Evolutionary conservation across 2,113 vertebrate genomes (phyloP).

Genomic region (Lophochroa leadbeateri): DNA sequence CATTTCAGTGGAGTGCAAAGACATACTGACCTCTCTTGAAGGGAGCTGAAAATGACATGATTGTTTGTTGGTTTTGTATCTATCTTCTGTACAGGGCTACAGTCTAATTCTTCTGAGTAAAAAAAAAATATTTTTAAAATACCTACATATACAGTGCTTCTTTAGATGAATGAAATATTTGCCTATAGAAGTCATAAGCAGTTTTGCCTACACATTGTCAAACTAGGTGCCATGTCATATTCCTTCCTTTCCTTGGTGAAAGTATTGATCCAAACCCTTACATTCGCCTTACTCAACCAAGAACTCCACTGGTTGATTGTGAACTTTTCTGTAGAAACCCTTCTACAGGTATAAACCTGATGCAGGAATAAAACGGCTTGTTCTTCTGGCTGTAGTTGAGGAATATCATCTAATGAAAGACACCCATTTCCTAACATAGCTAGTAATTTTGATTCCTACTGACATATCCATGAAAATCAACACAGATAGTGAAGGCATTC

Average conservation of each 20-base stretch:
- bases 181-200: neutral
- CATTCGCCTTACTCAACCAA: neutral
- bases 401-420: neutral
- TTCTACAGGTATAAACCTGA: neutral
- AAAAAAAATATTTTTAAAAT: neutral
- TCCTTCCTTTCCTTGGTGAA: neutral
- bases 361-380: neutral
- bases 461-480: neutral
- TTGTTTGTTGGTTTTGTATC: neutral
- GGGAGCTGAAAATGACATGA: rapidly evolving
- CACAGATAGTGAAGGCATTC: neutral
- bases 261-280: neutral
- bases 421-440: rapidly evolving
- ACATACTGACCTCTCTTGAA: neutral
- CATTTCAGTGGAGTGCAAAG: neutral
- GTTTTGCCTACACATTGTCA: neutral
- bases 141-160: neutral
- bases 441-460: neutral
- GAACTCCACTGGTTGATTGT: neutral
- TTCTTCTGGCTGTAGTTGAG: neutral
- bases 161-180: neutral
- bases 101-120: neutral
- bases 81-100: neutral
- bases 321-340: neutral
- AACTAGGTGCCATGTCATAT: neutral